Conservation (phyloP, 1,140 invertebrate genomes). For the Lucilia cuprina region DNA sequence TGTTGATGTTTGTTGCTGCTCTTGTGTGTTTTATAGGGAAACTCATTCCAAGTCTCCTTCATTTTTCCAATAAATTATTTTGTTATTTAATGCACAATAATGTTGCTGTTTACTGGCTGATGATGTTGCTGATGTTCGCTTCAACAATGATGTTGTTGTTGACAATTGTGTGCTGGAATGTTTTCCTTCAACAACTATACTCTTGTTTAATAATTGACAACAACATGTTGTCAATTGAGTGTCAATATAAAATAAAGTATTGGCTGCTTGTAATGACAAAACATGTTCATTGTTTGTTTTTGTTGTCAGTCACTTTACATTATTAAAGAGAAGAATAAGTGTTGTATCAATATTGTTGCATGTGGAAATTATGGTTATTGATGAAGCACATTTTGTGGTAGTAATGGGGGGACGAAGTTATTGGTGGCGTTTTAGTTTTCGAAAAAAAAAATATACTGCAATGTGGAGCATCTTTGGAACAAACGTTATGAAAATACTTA, state of each 20-base stretch:
- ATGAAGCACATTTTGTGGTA: not conserved
- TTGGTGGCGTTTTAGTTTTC: too few species aligned
- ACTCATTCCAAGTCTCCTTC: not conserved
- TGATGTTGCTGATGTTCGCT: not conserved
- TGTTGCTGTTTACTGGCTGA: not conserved
- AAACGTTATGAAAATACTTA: not conserved
- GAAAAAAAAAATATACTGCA: too few species aligned
- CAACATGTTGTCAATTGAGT: conserved; percentile 6
- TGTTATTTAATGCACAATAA: not conserved
- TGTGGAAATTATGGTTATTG: not conserved
- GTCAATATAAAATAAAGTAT: conserved; percentile 12
- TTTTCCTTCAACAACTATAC: not conserved
- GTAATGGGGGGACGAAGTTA: too few species aligned
- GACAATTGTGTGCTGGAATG: not conserved
- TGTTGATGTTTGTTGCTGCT: not conserved
- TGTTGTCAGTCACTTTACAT: not conserved
- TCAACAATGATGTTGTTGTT: not conserved
- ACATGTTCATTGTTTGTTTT: not conserved
- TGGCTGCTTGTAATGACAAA: not conserved
- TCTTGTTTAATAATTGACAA: not conserved
- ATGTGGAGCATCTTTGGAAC: too few species aligned
- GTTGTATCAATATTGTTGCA: conserved; percentile 2
- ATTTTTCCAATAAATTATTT: conserved; percentile 1
- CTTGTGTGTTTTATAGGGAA: not conserved
- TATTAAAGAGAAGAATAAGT: not conserved